phyloP scores from a whole-genome alignment of 2,797 vertebrate species.

The Columba guinea region DNA sequence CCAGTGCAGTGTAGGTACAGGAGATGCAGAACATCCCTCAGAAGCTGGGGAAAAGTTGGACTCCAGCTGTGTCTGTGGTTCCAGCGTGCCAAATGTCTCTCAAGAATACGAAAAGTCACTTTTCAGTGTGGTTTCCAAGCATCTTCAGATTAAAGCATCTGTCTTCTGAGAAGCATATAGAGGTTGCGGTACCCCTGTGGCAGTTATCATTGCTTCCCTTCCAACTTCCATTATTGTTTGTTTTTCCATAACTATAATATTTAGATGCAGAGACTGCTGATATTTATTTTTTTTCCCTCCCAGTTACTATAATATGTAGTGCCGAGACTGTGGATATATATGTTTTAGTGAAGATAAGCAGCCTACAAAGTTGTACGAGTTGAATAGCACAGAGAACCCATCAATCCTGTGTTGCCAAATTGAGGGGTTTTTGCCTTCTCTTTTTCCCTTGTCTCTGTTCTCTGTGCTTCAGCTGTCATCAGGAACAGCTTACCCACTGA shows the following conservation, averaged over 20 bases:
- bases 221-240: accelerated
- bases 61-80: accelerated
- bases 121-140: not conserved
- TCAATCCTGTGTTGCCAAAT: not conserved
- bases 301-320: not conserved
- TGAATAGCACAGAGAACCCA: not conserved
- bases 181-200: not conserved
- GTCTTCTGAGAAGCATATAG: accelerated
- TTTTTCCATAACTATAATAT: not conserved
- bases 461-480: not conserved
- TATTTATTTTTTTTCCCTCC: not conserved
- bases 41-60: not conserved
- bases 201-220: not conserved
- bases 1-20: not conserved
- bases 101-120: not conserved
- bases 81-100: not conserved
- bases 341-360: not conserved
- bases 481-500: not conserved
- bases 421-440: accelerated
- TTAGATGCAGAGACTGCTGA: not conserved
- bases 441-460: not conserved
- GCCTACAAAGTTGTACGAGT: not conserved
- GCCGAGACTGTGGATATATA: not conserved
- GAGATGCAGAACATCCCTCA: not conserved
- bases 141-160: not conserved